phyloP scores from a whole-genome alignment of 1,140 invertebrate species.

The Listronotus bonariensis region DNA sequence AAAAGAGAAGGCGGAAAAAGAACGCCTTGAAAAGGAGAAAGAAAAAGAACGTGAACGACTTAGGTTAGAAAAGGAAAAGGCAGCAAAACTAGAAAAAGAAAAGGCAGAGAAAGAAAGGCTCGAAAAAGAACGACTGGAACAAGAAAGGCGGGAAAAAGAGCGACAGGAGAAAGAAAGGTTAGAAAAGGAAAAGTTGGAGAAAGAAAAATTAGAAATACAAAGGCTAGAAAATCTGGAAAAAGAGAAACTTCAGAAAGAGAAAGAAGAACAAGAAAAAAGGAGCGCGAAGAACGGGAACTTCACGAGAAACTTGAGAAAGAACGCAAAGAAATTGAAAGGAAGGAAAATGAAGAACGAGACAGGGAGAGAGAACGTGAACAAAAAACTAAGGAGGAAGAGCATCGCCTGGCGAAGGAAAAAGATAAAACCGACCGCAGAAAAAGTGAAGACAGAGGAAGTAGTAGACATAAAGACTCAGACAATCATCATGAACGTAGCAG shows the following conservation, averaged over 20 bases:
- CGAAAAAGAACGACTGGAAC: constrained; percentile 55
- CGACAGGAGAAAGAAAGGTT: constrained; percentile 51
- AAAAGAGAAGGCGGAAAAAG: constrained; percentile 47
- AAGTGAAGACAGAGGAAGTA: constrained; percentile 55
- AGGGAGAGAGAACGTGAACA: constrained; percentile 44
- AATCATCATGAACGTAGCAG: constrained; percentile 51
- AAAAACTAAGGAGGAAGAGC: constrained; percentile 40
- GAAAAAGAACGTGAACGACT: constrained; percentile 48
- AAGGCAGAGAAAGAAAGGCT: constrained; percentile 48
- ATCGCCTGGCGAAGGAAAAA: constrained; percentile 48
- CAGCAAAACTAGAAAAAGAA: constrained; percentile 52
- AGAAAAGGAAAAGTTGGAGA: constrained; percentile 48
- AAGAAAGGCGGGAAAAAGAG: constrained; percentile 50
- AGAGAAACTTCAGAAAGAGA: constrained; percentile 45
- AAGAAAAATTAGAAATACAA: constrained; percentile 47
- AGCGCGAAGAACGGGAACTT: constrained; percentile 47
- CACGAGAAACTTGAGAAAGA: constrained; percentile 46
- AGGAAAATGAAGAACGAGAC: constrained; percentile 43
- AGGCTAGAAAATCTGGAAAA: constrained; percentile 43
- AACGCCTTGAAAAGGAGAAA: constrained; percentile 37
- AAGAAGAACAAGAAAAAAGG: constrained; percentile 45
- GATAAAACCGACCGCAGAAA: constrained; percentile 39
- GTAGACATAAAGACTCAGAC: constrained; percentile 48
- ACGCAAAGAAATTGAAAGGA: constrained; percentile 46
- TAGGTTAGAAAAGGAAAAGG: constrained; percentile 48